Evolutionary conservation across 2,113 vertebrate genomes (phyloP).

Genomic region (Nettapus auritus): DNA sequence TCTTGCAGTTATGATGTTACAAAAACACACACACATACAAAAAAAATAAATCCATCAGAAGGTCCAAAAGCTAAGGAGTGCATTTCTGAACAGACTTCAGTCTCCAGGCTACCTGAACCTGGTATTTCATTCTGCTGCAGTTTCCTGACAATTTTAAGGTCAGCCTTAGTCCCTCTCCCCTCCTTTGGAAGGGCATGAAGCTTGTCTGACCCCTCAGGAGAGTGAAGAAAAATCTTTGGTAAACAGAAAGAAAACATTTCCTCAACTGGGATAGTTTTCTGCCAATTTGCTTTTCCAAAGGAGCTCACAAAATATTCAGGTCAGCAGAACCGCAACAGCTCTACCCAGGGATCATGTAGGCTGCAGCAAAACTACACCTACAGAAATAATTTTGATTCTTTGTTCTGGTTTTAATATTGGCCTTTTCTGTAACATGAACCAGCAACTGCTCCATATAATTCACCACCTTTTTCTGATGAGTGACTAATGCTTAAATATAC

Average conservation of each 20-base stretch:
- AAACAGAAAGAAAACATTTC: neutral
- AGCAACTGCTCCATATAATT: neutral
- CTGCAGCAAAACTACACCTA: neutral
- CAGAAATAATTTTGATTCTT: neutral
- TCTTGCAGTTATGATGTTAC: neutral
- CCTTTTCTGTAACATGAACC: neutral
- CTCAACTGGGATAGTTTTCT: neutral
- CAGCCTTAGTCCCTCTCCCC: neutral
- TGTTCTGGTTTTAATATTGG: neutral
- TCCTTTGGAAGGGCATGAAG: neutral
- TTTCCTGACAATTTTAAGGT: neutral
- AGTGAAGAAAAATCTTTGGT: neutral
- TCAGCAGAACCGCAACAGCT: neutral
- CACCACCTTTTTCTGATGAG: neutral
- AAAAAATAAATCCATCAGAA: too few relatives aligned
- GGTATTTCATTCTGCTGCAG: neutral
- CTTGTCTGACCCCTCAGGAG: neutral
- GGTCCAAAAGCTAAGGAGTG: neutral
- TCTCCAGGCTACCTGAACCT: neutral
- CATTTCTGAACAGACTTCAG: neutral
- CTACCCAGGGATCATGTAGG: neutral
- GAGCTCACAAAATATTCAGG: neutral
- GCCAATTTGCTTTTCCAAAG: neutral
- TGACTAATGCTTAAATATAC: neutral
- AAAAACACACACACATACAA: too few relatives aligned